These are phyloP conservation scores for Ictalurus furcatus DNA, from an alignment of 2,113 vertebrate genomes.

Conservation along the genomic window DNA sequence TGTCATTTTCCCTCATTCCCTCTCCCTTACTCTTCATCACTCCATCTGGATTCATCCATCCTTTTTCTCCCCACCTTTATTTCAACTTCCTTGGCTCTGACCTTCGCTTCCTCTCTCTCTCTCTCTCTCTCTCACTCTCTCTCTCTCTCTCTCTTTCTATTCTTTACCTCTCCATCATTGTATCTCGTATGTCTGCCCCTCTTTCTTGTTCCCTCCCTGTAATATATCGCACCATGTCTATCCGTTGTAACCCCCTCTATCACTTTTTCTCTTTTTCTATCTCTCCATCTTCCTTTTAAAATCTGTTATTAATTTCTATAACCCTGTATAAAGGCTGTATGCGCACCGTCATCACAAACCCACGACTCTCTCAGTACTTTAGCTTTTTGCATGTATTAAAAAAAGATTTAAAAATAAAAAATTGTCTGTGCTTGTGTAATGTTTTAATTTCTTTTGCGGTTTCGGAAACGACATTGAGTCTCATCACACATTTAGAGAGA, in stretches of 20 bases:
- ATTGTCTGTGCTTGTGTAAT: slow-evolving; percentile 20
- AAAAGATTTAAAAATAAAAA: no score
- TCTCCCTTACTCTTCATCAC: no score
- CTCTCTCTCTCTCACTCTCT: not conserved
- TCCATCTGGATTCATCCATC: not conserved
- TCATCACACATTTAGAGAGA: not conserved
- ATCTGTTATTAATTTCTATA: slow-evolving; percentile 13
- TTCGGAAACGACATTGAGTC: not conserved
- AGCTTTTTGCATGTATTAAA: not conserved
- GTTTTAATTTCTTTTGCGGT: not conserved
- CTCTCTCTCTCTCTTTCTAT: not conserved
- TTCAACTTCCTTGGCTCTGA: not conserved
- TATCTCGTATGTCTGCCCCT: not conserved
- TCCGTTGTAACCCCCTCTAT: not conserved
- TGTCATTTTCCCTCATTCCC: not conserved
- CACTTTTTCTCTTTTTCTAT: not conserved
- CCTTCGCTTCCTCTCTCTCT: not conserved
- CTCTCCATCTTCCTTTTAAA: not conserved
- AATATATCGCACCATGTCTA: not conserved
- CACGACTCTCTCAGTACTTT: not conserved
- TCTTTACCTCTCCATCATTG: not conserved
- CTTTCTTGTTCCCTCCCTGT: not conserved
- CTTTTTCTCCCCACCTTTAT: not conserved
- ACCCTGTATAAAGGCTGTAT: not conserved
- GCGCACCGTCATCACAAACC: not conserved